Percentiles rank a stretch among this genome's conserved stretches.
These are phyloP conservation scores for Cephalotes varians DNA, from an alignment of 2,888 invertebrate genomes.

Conservation along the genomic window DNA sequence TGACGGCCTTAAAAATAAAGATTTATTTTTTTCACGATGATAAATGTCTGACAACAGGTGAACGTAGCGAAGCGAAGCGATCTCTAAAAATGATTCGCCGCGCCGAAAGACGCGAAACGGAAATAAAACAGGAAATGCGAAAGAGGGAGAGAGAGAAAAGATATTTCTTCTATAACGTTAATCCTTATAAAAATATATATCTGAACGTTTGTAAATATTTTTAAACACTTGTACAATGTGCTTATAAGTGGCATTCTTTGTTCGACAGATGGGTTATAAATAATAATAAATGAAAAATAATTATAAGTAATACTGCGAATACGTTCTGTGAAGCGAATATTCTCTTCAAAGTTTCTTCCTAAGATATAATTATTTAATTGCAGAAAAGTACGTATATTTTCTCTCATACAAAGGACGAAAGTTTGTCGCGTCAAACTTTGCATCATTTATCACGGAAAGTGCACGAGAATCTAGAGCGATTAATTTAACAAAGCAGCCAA, in stretches of 20 bases:
- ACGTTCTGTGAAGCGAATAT: not conserved
- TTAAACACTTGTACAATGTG: slow-evolving; percentile 73
- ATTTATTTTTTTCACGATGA: slow-evolving; percentile 72
- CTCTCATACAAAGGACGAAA: not conserved
- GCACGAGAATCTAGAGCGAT: not conserved
- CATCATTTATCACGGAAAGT: not conserved
- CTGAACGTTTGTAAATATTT: slow-evolving; percentile 69
- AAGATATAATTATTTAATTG: not conserved
- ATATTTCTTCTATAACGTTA: slow-evolving; percentile 41
- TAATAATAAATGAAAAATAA: slow-evolving; percentile 64
- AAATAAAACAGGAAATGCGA: slow-evolving; percentile 43
- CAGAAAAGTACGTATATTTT: not conserved
- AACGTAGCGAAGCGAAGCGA: slow-evolving; percentile 44
- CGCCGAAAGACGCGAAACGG: slow-evolving; percentile 26
- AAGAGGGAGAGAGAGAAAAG: not conserved
- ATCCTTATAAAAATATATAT: slow-evolving; percentile 55
- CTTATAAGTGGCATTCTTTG: slow-evolving; percentile 70
- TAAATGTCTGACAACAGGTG: slow-evolving; percentile 50
- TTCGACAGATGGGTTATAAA: slow-evolving; percentile 67
- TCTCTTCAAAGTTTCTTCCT: not conserved
- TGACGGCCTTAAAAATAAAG: slow-evolving; percentile 75
- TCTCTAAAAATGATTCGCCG: slow-evolving; percentile 37
- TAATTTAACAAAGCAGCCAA: not conserved
- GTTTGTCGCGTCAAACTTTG: not conserved
- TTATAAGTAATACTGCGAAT: slow-evolving; percentile 27